Evolutionary conservation across 2,888 invertebrate genomes (phyloP), one percentile per base, ranked within the genome.

Genomic region (Oeneis ivallda): DNA sequence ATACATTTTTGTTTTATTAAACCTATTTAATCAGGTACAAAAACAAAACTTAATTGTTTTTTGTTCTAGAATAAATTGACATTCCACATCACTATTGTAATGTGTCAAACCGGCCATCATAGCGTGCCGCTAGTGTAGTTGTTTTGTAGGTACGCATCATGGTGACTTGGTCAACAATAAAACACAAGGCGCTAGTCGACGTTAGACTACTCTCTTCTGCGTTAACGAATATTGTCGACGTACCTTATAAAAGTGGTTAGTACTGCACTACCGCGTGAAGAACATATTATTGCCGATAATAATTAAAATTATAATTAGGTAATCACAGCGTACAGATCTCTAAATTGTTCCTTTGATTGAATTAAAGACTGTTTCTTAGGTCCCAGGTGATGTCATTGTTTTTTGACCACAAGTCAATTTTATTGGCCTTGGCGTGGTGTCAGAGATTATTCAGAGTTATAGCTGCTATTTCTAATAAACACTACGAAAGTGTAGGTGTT

Each of bases 351-450:
- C 34, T 37, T 45, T 68, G 69, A 74, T 72, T 69, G 59, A 68
- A 72, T 72, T 72, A 68, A 71, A 64, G 63, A 41, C 63, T 66
- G 57, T 68, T 70, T 69, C 52, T 64, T 54, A 63, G 58, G 37
- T 61, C 50, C 54, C 52, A 63, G 57, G 69, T 83, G 83, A 84
- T 79, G 79, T 82, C 83, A 83, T 74, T 67, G 71, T 69, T 64
- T 72, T 71, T 74, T 71, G 47, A 43, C 56, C 47, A 63, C 69
- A 67, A 61, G 72, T 78, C 70, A 76, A 81, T 78, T 79, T 71
- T 70, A 77, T 76, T 78, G 81, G 77, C 86, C 85, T 85, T 84
- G 85, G 62, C 64, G 64, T 69, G 75, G 72, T 73, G 57, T 63
- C 67, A 57, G 62, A 65, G 74, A 78, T 79, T 82, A 78, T 76